Percentiles rank a stretch among this genome's conserved stretches.
Evolutionary conservation across 2,797 vertebrate species (phyloP).

Genomic region (Enoplosus armatus): DNA sequence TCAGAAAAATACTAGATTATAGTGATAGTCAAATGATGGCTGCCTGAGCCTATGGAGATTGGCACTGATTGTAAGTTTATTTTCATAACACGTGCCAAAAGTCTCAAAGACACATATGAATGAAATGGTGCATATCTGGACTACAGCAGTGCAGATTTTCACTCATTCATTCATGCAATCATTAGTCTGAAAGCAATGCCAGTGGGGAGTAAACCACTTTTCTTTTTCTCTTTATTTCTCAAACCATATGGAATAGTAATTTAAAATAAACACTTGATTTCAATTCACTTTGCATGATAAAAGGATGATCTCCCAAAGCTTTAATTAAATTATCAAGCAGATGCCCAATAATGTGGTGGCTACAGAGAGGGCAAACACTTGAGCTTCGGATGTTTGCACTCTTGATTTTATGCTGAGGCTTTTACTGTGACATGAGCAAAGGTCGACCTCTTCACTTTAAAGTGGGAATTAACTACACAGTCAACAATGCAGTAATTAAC

Average conservation of each 20-base stretch:
- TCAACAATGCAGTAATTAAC: conserved; percentile 64
- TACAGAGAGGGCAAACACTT: conserved; percentile 66
- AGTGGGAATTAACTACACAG: conserved; percentile 63
- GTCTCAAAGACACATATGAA: conserved; percentile 28
- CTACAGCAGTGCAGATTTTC: conserved; percentile 68
- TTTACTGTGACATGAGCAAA: conserved; percentile 68
- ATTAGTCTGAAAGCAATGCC: conserved; percentile 80
- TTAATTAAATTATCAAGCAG: conserved; percentile 58
- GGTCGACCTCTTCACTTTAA: conserved; percentile 65
- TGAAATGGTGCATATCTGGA: conserved; percentile 41
- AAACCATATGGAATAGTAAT: conserved; percentile 42
- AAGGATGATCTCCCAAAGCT: conserved; percentile 55
- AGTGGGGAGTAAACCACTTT: conserved; percentile 60
- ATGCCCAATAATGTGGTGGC: conserved; percentile 23
- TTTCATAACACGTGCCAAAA: conserved; percentile 37
- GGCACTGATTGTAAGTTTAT: conserved; percentile 35
- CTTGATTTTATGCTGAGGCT: conserved; percentile 60
- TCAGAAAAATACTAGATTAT: conserved; percentile 36
- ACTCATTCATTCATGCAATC: conserved; percentile 77
- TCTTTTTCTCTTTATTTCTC: conserved; percentile 78
- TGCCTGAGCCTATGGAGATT: conserved; percentile 30
- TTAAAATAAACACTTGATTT: conserved; percentile 64
- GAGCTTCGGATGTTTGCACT: conserved; percentile 48
- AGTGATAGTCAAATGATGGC: conserved; percentile 37
- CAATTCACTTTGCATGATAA: conserved; percentile 45